Base-by-base conservation (phyloP, 2,797 vertebrate species). In the Alfaro cultratus region DNA sequence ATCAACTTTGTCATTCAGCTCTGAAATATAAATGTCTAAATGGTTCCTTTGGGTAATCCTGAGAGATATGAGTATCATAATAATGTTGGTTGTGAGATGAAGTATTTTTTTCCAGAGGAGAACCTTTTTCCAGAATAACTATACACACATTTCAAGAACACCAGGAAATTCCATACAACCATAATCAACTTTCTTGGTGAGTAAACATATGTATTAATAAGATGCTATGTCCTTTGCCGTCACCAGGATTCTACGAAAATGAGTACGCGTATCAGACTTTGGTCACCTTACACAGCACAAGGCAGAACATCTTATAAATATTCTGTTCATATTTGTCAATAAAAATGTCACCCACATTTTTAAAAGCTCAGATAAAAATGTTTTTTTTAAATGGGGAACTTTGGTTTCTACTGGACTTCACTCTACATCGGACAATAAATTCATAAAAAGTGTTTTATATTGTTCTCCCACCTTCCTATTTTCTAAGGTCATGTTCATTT, bases 401-500 rank as follows among this genome's bases (percentile, higher is more conserved):
- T 71, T 53, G 49, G 31, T 74, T 85, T 49, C 84, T 74, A 73
- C 87, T 83, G 73, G 82, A 88, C 79, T 79, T 53, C 78, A 71
- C 76, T 85, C 86, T 87, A 89, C 77, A 76, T 29, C 10, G 60
- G 41, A 86, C 68, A 92, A 90, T 78, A 5, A 85, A 92, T 92
- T 88, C 83, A 89, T 83, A 88, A 88, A 89, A 81, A 77, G 90
- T 55, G 82, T 87, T 45, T 72, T 94, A 88, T 84, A 91, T 91
- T 93, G 91, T 92, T 93, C 92, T 93, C 87, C 88, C 92, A 91
- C 86, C 92, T 93, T 87, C 92, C 83, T 87, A 90, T 94, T 94
- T 94, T 85, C 88, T 94, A 96, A 96, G 95, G 95, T 95, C 92
- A 87, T 88, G 85, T 93, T 95, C 94, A 95, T 94, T 95, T 93